phyloP scores from a whole-genome alignment of 2,113 vertebrate species.

The Gnathonemus echidnorhynchus region DNA sequence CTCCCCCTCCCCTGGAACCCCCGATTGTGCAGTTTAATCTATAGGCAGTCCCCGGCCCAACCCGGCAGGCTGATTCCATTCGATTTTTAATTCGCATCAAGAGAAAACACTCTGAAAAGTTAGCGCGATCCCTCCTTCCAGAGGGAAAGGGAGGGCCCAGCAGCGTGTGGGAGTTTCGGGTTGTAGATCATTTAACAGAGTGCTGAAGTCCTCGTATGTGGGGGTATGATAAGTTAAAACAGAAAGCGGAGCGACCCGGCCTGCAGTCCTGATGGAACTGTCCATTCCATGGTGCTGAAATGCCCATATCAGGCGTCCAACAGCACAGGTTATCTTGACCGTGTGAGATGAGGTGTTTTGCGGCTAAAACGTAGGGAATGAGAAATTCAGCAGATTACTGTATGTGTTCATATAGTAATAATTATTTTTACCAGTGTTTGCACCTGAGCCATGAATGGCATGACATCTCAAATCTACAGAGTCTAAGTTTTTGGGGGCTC shows the following conservation, averaged over 20 bases:
- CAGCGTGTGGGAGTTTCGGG: not conserved
- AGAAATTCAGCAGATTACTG: not conserved
- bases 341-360: not conserved
- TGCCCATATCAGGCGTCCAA: not conserved
- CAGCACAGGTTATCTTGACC: not conserved
- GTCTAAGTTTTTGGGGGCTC: not conserved
- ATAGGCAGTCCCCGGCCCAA: not conserved
- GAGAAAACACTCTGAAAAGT: not conserved
- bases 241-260: not conserved
- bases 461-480: not conserved
- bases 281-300: conserved; percentile 34
- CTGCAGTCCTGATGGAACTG: conserved; percentile 23
- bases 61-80: not conserved
- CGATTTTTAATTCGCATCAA: not conserved
- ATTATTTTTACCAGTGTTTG: not conserved
- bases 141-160: not conserved
- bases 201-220: not conserved
- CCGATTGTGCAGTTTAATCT: not conserved
- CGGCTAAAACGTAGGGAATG: not conserved
- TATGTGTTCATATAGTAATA: not conserved
- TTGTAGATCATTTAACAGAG: not conserved
- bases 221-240: not conserved
- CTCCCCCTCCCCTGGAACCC: not conserved
- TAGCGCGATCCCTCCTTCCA: not conserved
- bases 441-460: not conserved